Conservation (phyloP, 2,888 invertebrate genomes). For the Altica lythri region DNA sequence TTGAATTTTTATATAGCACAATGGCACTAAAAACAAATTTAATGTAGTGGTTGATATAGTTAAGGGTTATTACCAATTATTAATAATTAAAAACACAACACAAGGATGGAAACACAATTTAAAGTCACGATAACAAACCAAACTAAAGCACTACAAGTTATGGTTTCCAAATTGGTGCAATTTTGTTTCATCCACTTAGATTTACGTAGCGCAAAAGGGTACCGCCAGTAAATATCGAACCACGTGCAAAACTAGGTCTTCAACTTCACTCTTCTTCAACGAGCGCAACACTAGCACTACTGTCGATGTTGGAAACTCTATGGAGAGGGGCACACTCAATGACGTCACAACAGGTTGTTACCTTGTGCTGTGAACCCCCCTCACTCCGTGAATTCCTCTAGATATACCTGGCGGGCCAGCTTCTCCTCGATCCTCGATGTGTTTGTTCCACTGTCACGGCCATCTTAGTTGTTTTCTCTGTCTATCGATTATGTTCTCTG, state of each 20-base stretch:
- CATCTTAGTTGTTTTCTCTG: slow-evolving; percentile 48
- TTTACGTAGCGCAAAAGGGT: slow-evolving; percentile 12
- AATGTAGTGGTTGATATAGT: no score
- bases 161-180: background rate
- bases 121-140: background rate
- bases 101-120: no score
- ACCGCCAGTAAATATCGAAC: slow-evolving; percentile 21
- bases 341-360: slow-evolving; percentile 59
- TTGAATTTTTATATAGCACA: no score
- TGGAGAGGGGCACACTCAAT: slow-evolving; percentile 47
- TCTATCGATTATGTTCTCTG: slow-evolving; percentile 28
- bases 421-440: slow-evolving; percentile 21
- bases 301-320: slow-evolving; percentile 27
- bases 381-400: slow-evolving; percentile 32
- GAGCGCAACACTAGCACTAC: slow-evolving; percentile 37
- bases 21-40: no score
- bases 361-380: slow-evolving; percentile 46
- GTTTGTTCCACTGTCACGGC: slow-evolving; percentile 55
- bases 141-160: background rate
- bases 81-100: no score
- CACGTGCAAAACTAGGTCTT: slow-evolving; percentile 32
- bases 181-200: no score
- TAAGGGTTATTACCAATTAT: no score
- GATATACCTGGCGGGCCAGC: slow-evolving; percentile 49
- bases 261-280: slow-evolving; percentile 32